Conservation (phyloP, 2,797 vertebrate genomes). For the Cirrhinus mrigala region DNA sequence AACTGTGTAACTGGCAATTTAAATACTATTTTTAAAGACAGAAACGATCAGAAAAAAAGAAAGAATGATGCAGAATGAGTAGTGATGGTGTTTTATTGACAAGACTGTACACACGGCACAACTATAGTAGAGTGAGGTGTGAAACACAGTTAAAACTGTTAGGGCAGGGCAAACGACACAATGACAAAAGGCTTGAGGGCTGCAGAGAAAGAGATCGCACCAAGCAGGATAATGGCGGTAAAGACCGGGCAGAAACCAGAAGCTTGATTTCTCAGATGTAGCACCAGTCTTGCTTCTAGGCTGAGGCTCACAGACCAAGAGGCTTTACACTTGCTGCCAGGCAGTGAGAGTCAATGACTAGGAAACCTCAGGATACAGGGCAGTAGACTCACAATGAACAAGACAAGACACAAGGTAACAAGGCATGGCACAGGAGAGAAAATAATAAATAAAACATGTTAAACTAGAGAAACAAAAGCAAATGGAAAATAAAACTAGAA, state of each 20-base stretch:
- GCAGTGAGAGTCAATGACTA: background rate
- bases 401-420: background rate
- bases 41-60: background rate
- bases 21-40: background rate
- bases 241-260: background rate
- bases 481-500: background rate
- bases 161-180: background rate
- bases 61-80: background rate
- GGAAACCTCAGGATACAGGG: no score
- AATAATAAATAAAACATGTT: background rate
- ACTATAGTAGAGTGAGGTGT: background rate
- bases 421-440: background rate
- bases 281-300: background rate
- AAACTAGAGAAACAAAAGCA: background rate
- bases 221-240: background rate
- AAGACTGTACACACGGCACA: background rate
- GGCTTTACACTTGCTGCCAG: no score
- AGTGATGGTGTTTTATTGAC: background rate
- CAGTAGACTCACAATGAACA: background rate
- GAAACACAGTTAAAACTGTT: background rate
- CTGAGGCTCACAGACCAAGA: background rate
- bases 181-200: background rate
- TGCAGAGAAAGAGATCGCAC: background rate
- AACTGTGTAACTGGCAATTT: background rate
- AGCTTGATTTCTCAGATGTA: background rate